Conservation (phyloP, 2,888 invertebrate species). For the Hypercompe scribonia region DNA sequence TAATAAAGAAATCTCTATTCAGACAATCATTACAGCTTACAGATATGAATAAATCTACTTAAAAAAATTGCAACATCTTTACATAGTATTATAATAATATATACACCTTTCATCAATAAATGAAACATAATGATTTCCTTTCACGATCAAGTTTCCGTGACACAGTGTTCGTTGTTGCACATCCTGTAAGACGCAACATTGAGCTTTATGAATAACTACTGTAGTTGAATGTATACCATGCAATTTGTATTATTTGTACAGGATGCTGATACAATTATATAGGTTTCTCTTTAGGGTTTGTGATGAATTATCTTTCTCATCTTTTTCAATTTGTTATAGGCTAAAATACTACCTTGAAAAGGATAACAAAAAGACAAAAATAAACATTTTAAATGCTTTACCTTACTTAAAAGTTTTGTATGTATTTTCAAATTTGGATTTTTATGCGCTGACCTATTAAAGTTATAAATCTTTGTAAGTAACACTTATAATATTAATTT, state of each 20-base stretch:
- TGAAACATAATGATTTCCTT: slow-evolving; percentile 53
- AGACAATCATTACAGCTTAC: not conserved
- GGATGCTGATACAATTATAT: not conserved
- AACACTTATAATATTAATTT: no score
- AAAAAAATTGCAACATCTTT: slow-evolving; percentile 30
- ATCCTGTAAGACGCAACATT: slow-evolving; percentile 47
- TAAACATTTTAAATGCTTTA: not conserved
- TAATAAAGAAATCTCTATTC: not conserved
- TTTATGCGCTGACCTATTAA: not conserved
- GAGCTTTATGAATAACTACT: slow-evolving; percentile 3
- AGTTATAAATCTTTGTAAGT: not conserved
- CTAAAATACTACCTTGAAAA: no score
- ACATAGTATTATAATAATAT: not conserved
- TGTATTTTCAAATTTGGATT: not conserved
- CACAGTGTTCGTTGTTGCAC: slow-evolving; percentile 45
- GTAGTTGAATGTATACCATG: not conserved
- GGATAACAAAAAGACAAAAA: not conserved
- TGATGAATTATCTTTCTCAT: no score
- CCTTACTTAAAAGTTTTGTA: not conserved
- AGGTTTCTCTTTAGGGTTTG: no score
- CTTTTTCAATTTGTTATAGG: no score
- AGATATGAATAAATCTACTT: not conserved
- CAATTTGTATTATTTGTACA: not conserved
- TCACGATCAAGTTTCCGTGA: slow-evolving; percentile 43
- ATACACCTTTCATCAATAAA: slow-evolving; percentile 24